phyloP scores from a whole-genome alignment of 2,797 vertebrate species.

The Acrocephalus scirpaceus region DNA sequence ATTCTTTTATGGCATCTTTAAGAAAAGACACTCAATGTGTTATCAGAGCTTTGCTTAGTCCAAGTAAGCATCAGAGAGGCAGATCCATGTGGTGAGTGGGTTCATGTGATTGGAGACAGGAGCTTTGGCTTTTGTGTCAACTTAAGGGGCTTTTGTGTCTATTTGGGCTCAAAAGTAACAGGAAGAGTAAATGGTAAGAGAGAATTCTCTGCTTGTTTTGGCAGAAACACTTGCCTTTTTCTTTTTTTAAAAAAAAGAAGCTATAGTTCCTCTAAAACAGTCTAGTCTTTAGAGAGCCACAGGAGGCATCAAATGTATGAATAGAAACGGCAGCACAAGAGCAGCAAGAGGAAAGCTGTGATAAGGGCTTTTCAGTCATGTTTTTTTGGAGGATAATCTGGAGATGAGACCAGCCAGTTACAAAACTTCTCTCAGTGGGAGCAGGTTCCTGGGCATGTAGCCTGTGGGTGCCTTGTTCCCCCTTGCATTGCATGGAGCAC shows the following conservation, averaged over 20 bases:
- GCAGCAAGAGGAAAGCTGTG: neutral
- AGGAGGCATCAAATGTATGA: neutral
- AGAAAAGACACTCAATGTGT: neutral
- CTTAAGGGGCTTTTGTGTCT: neutral
- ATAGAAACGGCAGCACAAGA: neutral
- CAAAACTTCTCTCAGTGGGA: neutral
- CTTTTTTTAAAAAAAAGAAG: too few relatives aligned
- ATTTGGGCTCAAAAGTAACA: neutral
- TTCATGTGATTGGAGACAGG: neutral
- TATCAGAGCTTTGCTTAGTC: neutral
- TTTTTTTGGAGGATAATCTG: neutral
- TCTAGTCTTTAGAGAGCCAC: neutral
- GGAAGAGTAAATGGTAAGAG: neutral
- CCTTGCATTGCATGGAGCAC: accelerated
- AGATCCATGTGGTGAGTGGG: neutral
- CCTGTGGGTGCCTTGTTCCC: neutral
- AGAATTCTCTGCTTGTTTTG: neutral
- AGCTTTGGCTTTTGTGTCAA: neutral
- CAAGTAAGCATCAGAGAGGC: neutral
- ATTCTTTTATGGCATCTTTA: neutral
- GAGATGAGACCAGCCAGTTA: neutral
- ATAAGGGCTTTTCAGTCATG: neutral
- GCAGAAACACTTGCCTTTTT: neutral
- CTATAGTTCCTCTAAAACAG: neutral
- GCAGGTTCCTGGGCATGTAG: accelerated